Base-by-base conservation (phyloP, 2,797 vertebrate species). In the Sebastolobus alascanus region DNA sequence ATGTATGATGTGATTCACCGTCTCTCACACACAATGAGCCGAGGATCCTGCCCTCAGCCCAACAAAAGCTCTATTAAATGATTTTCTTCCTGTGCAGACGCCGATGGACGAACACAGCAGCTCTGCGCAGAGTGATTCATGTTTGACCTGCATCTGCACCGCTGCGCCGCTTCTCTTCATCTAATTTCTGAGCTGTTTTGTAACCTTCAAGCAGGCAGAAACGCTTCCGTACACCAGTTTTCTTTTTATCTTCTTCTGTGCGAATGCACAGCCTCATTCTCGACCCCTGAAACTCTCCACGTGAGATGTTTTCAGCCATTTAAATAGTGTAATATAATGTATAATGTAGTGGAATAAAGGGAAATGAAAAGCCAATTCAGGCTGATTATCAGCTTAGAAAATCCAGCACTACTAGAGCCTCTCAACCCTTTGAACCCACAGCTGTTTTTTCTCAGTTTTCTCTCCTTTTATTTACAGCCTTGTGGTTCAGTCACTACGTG, bases 1-100 rank as follows among this genome's bases (percentile, higher is more conserved):
- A 68, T 14, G 38, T 61, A 29, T 66, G 68, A 78, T 78, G 68
- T 52, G 68, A 73, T 50, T 56, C 50, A 7, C 9, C 9, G 38
- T 43, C 64, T 2, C 50, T 46, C 20, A 18, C 40, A 61, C 56
- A 65, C 68, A 56, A 40, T 40, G 38, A 40, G 38, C 38, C 38
- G 16, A 65, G 20, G 56, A 73, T 50, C 35, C 61, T 46, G 40
- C 14, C 37, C 52, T 58, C 37, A 56, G 71, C 38, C 22, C 33
- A 71, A 71, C 71, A 79, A 43, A 40, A 54, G 67, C 63, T 61
- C 13, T 18, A 11, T 38, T 38, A n/a, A 68, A 50, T 38, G 8
- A 60, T 65, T 66, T 68, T 8, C 40, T 25, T 40, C 25, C 38
- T 75, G 59, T 64, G 37, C 38, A 22, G 71, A 38, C 68, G 46